Percentiles rank a stretch among this genome's conserved stretches.
Conservation (phyloP, 2,797 vertebrate genomes). For the Notolabrus celidotus region DNA sequence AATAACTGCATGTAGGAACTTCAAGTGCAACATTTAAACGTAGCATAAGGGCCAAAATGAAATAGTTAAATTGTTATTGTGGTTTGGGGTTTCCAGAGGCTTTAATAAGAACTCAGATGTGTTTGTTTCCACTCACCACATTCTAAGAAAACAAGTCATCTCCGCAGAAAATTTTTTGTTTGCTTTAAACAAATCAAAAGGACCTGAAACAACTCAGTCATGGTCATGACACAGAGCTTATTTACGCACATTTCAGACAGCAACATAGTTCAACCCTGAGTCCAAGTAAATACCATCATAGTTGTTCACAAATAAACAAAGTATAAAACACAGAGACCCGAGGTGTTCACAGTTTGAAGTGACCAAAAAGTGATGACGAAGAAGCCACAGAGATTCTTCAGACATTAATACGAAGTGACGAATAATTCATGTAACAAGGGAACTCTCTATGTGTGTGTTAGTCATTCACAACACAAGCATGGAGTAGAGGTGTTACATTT, state of each 20-base stretch:
- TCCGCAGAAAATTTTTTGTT: background rate
- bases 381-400: constrained; percentile 31
- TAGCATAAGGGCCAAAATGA: background rate
- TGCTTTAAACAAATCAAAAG: constrained; percentile 2
- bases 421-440: too few relatives aligned
- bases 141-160: constrained; percentile 1
- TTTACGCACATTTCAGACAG: constrained; percentile 14
- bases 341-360: background rate
- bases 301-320: constrained; percentile 1
- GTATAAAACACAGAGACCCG: background rate
- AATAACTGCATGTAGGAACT: background rate
- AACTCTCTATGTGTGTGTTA: constrained; percentile 11
- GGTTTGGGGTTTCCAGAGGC: background rate
- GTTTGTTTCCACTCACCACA: constrained; percentile 24
- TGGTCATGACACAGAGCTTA: background rate
- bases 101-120: constrained; percentile 16
- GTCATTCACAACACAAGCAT: background rate
- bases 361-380: background rate
- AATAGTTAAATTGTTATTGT: background rate
- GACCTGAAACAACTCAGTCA: background rate
- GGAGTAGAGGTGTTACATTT: constrained; percentile 8
- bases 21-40: background rate
- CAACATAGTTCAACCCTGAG: constrained; percentile 19
- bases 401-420: constrained; percentile 13
- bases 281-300: constrained; percentile 2